Conservation (phyloP, 64 coral and sea anemone species). For the Pocillopora damicornis region DNA sequence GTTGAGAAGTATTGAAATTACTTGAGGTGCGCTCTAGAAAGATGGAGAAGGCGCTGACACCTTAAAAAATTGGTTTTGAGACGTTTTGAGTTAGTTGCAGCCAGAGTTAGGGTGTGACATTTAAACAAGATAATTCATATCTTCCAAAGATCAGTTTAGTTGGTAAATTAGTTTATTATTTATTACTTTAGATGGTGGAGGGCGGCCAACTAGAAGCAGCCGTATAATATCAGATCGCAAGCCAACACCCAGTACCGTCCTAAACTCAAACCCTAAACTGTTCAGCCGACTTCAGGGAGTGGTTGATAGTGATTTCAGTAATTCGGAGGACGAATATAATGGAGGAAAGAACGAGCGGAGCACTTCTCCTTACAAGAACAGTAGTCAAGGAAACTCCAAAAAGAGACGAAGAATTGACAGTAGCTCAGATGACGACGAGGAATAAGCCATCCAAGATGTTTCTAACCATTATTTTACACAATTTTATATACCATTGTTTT, state of each 20-base stretch:
- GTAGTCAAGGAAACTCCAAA: not conserved
- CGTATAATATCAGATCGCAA: not conserved
- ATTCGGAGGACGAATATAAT: conserved; percentile 3
- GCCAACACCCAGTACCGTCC: not conserved
- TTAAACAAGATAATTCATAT: not conserved
- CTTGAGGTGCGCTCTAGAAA: no score
- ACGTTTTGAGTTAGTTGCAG: no score
- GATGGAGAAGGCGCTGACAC: no score
- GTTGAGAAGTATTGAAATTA: no score
- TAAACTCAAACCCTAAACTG: conserved; percentile 16
- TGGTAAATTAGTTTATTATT: not conserved
- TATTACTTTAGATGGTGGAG: conserved; percentile 16
- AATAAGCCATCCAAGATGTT: not conserved
- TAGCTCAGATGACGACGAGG: conserved; percentile 21
- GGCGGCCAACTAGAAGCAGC: conserved; percentile 39
- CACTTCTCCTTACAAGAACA: not conserved
- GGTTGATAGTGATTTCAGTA: conserved; percentile 73
- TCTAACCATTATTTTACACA: no score
- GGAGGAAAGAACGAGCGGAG: not conserved
- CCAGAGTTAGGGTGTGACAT: no score
- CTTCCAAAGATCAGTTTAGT: not conserved
- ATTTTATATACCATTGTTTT: no score
- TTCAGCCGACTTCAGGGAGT: conserved; percentile 71
- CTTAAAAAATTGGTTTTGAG: no score
- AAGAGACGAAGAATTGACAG: conserved; percentile 12